Percentiles rank a stretch among this genome's conserved stretches.
phyloP scores from a whole-genome alignment of 2,113 vertebrate genomes.

The Ceyx melanurus region DNA sequence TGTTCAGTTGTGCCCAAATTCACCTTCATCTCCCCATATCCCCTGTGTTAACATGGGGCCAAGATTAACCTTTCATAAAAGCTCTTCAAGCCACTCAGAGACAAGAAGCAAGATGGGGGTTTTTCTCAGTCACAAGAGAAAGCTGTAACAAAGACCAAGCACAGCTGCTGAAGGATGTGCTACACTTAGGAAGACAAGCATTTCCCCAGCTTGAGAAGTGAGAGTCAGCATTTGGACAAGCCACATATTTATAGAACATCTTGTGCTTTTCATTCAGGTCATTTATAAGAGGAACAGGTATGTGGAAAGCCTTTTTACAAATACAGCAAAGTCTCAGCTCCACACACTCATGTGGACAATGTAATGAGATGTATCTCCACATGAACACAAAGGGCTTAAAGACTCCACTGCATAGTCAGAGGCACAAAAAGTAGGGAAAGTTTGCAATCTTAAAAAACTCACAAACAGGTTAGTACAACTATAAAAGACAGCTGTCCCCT shows the following conservation, averaged over 20 bases:
- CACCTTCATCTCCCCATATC: neutral
- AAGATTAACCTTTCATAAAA: slow-evolving; percentile 18
- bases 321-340: neutral
- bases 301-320: neutral
- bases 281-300: neutral
- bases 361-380: neutral
- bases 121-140: neutral
- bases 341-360: neutral
- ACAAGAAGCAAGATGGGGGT: neutral
- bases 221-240: slow-evolving; percentile 9
- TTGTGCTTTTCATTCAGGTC: neutral
- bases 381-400: neutral
- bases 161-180: slow-evolving; percentile 13
- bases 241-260: neutral
- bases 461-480: neutral
- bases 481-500: neutral
- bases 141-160: neutral
- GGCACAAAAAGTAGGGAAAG: neutral
- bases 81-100: neutral
- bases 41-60: neutral
- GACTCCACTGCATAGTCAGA: neutral
- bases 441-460: neutral
- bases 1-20: neutral
- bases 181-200: neutral
- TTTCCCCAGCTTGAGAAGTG: neutral